Base-by-base conservation (phyloP, 2,797 vertebrate genomes). In the Sandelia bainsii region DNA sequence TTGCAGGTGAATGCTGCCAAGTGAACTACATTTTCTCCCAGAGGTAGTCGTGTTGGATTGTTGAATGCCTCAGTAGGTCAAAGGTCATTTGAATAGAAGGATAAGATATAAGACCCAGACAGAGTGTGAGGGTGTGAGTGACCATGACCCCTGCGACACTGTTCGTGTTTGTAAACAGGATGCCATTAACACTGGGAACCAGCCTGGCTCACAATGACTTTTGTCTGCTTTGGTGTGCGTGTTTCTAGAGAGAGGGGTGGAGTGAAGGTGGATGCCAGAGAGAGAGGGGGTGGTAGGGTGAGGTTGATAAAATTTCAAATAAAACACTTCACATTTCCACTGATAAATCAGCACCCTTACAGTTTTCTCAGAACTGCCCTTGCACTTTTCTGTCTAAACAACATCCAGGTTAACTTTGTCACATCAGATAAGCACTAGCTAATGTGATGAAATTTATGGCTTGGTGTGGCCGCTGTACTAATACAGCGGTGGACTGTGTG, bases 131-230 rank as follows among this genome's bases (percentile, higher is more conserved):
- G 92, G 93, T 93, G 93, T 85, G 89, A 94, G 94, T 92, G 96
- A 94, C 95, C 95, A 83, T 97, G 96, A 97, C 96, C 96, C 93
- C 93, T 85, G 92, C 83, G 92, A 96, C 94, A 94, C 95, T 88
- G 94, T 94, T 94, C 93, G 93, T 90, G 94, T 96, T 97, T 96
- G 96, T 97, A 98, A 98, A 99, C 97, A 98, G 97, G 96, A 98
- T 95, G 96, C 96, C 96, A 97, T 97, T 96, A 96, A 97, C 95
- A 94, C 94, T 95, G 95, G 95, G 96, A 96, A 96, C 95, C 93
- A 91, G 95, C 93, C 93, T 77, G 89, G 57, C 69, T 88, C 83
- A 93, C 89, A 91, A 91, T 92, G 87, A 92, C 82, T 88, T 89
- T 89, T 90, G 89, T 91, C 77, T 86, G 52, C 69, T 72, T 58